These are phyloP conservation scores for Lepetodrilus schrolli DNA, from an alignment of 2,888 invertebrate species.

Conservation along the genomic window DNA sequence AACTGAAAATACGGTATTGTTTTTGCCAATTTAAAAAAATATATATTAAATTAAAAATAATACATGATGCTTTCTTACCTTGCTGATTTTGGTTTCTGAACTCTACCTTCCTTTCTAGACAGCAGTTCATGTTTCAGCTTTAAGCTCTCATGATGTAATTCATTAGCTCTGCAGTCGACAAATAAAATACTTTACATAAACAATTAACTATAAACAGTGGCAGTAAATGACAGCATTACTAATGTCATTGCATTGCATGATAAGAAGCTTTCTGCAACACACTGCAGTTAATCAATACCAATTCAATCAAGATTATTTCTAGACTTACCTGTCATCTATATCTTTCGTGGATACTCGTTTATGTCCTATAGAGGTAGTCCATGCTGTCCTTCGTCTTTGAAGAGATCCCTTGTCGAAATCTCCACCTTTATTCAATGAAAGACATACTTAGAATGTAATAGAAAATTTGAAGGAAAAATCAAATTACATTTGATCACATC, in stretches of 20 bases:
- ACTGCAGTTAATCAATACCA: neutral
- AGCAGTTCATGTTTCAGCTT: conserved; percentile 57
- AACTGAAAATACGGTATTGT: no score
- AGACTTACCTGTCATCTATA: conserved; percentile 58
- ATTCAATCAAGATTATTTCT: neutral
- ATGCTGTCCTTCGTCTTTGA: conserved; percentile 65
- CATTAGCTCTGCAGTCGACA: conserved; percentile 51
- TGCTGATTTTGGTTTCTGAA: neutral
- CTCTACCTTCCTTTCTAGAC: conserved; percentile 47
- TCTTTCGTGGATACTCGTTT: conserved; percentile 58
- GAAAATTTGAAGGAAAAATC: neutral
- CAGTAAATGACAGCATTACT: neutral
- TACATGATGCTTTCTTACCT: neutral
- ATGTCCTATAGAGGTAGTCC: conserved; percentile 65
- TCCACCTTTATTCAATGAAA: conserved; percentile 41
- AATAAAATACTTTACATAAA: no score
- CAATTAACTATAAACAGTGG: neutral
- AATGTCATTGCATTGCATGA: neutral
- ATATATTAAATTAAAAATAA: neutral
- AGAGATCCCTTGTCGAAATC: conserved; percentile 53
- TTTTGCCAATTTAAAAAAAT: no score
- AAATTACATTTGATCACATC: neutral
- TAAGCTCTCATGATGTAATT: conserved; percentile 60
- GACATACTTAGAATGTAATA: neutral
- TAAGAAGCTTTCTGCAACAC: neutral